Conservation (phyloP, 2,797 vertebrate species). For the Acrossocheilus fasciatus region DNA sequence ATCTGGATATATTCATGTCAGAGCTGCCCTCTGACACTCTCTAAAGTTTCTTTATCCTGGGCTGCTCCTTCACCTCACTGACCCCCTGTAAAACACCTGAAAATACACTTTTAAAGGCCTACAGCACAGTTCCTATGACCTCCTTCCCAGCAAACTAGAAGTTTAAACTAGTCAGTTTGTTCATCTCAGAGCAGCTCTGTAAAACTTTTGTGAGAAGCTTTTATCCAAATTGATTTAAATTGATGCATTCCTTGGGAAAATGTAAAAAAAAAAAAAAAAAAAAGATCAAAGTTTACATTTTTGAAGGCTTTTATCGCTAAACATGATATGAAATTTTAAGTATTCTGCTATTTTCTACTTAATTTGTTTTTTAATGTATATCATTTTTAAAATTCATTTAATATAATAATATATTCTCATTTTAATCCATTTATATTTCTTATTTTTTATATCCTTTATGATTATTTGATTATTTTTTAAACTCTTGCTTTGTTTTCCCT, state of each 20-base stretch:
- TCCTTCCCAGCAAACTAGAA: not conserved
- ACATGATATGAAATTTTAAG: not conserved
- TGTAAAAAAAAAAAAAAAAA: not conserved
- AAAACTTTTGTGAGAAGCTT: not conserved
- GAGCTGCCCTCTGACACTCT: not conserved
- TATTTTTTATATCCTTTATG: not conserved
- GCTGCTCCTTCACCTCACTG: not conserved
- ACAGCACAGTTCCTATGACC: conserved; percentile 1
- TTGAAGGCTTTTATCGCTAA: not conserved
- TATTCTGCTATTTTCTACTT: not conserved
- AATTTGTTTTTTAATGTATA: not conserved
- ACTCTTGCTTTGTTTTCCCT: not conserved
- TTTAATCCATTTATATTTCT: not conserved
- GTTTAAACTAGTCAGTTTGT: not conserved
- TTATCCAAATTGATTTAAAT: not conserved
- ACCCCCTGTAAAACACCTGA: not conserved
- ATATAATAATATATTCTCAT: not conserved
- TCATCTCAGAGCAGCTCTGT: not conserved
- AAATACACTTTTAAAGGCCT: not conserved
- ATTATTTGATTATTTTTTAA: not conserved
- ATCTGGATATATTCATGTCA: not conserved
- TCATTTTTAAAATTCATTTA: not conserved
- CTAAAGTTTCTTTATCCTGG: not conserved
- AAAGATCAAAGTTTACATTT: not conserved
- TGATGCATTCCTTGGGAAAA: not conserved